Conservation (phyloP, 30 jellyfish, hydroid and myxozoan species). For the Cassiopea andromeda region DNA sequence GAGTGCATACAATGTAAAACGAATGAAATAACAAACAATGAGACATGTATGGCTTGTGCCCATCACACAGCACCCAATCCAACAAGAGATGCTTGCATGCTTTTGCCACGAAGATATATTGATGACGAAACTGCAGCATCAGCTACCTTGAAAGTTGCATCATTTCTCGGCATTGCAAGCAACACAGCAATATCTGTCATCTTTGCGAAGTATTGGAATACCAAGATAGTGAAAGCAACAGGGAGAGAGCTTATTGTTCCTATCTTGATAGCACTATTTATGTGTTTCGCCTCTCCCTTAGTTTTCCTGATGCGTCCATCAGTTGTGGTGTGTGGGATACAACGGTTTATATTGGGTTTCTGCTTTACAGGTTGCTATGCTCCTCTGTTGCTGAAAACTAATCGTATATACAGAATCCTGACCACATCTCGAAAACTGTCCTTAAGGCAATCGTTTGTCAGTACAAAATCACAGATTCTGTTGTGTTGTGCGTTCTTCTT, state of each 20-base stretch:
- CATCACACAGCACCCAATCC: background rate
- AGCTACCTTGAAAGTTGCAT: background rate
- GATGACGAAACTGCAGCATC: background rate
- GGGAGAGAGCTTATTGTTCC: slow-evolving; percentile 55
- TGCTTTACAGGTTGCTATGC: slow-evolving; percentile 84
- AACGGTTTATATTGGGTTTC: slow-evolving; percentile 77
- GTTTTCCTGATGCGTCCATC: slow-evolving; percentile 45
- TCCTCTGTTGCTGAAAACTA: slow-evolving; percentile 85
- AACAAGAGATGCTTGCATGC: slow-evolving; percentile 6
- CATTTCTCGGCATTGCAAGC: slow-evolving; percentile 36
- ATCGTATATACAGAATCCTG: slow-evolving; percentile 86
- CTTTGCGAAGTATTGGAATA: slow-evolving; percentile 20
- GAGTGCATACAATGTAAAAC: background rate
- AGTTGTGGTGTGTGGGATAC: slow-evolving; percentile 59
- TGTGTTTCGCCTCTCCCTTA: slow-evolving; percentile 71
- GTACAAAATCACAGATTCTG: slow-evolving; percentile 82
- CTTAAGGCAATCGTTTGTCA: slow-evolving; percentile 60
- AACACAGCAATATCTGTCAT: slow-evolving; percentile 38
- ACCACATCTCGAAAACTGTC: slow-evolving; percentile 50
- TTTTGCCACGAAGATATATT: slow-evolving; percentile 8
- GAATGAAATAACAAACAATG: background rate
- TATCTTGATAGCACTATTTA: slow-evolving; percentile 67
- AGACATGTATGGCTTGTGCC: background rate
- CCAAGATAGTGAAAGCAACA: slow-evolving; percentile 66
- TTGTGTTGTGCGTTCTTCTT: slow-evolving; percentile 67